A percentile compares a stretch with the other conserved stretches of the same genome.
These are phyloP conservation scores for Fabriciana adippe DNA, from an alignment of 2,888 invertebrate species.

Conservation along the genomic window DNA sequence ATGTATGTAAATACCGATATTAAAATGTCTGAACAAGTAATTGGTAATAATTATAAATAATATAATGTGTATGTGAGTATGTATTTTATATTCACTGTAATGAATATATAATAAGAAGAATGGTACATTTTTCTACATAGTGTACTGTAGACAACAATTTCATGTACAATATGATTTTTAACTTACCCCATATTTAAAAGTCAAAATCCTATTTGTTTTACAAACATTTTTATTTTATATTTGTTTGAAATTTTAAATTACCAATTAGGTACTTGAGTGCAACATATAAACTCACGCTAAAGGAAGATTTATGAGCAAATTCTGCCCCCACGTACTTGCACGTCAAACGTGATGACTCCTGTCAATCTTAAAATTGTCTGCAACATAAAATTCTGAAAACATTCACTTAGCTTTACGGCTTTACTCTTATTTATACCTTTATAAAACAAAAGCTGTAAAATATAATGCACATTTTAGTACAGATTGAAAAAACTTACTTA, in stretches of 20 bases:
- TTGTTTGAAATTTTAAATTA: not conserved
- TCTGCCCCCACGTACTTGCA: slow-evolving; percentile 59
- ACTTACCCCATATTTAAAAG: too few species aligned
- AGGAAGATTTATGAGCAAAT: slow-evolving; percentile 72
- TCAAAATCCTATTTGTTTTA: too few species aligned
- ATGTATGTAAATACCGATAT: too few species aligned
- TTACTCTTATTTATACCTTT: slow-evolving; percentile 20
- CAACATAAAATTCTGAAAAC: slow-evolving; percentile 47
- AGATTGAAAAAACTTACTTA: slow-evolving; percentile 18
- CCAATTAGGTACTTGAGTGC: slow-evolving; percentile 2
- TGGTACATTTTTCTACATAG: too few species aligned
- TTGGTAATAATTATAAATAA: too few species aligned
- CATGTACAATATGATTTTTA: too few species aligned
- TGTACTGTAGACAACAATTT: too few species aligned
- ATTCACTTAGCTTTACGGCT: slow-evolving; percentile 22
- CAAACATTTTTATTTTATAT: not conserved
- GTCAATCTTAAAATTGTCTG: slow-evolving; percentile 67
- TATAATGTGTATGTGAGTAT: too few species aligned
- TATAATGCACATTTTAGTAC: slow-evolving; percentile 21
- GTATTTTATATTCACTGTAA: too few species aligned
- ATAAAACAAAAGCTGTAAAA: slow-evolving; percentile 20
- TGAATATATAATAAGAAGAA: too few species aligned
- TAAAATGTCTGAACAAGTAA: too few species aligned
- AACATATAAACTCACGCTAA: slow-evolving; percentile 55
- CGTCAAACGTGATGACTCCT: slow-evolving; percentile 69